phyloP scores from a whole-genome alignment of 1,140 invertebrate genomes.

The Brachionus paranguensis region DNA sequence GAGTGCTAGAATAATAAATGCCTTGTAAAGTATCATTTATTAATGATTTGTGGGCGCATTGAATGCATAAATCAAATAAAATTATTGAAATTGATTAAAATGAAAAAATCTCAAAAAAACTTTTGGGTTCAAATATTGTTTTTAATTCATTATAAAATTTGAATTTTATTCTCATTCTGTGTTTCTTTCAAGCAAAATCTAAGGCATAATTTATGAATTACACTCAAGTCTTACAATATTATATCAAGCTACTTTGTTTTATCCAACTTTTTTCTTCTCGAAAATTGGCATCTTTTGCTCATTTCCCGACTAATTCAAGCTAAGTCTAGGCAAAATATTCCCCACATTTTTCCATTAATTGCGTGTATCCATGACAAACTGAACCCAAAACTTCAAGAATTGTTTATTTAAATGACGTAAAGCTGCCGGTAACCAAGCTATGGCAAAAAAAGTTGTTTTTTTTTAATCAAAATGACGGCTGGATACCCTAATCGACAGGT shows the following conservation, averaged over 20 bases:
- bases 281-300: background rate
- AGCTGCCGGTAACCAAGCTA: background rate
- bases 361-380: background rate
- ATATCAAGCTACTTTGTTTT: background rate
- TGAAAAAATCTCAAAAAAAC: background rate
- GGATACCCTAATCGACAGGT: background rate
- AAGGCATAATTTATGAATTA: constrained; percentile 1
- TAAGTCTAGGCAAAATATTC: background rate
- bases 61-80: no score
- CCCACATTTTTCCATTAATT: background rate
- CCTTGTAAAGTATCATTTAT: no score
- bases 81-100: background rate
- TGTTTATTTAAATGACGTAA: background rate
- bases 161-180: background rate
- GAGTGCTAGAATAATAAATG: no score
- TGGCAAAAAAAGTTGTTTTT: background rate
- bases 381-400: background rate
- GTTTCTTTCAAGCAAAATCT: background rate
- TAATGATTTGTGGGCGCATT: no score
- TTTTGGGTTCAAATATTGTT: background rate
- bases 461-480: background rate
- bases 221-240: background rate
- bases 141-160: background rate
- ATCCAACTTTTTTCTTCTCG: background rate
- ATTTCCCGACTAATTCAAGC: background rate